Evolutionary conservation across 2,888 invertebrate species (phyloP).

Genomic region (Ochlodes sylvanus): DNA sequence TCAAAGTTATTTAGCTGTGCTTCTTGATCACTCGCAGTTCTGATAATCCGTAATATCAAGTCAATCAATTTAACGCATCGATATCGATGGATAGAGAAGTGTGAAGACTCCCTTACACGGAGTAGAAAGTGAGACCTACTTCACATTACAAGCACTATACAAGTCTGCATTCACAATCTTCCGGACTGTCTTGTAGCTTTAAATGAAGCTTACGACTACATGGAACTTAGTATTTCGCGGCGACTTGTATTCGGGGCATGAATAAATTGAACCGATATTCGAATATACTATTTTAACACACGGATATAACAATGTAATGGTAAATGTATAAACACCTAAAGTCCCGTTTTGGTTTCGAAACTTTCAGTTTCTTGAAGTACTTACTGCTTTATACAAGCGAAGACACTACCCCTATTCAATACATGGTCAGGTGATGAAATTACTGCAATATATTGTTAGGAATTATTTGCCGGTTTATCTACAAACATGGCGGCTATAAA

Average conservation of each 20-base stretch:
- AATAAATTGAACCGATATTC: constrained; percentile 1
- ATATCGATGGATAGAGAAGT: constrained; percentile 8
- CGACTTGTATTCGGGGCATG: constrained; percentile 4
- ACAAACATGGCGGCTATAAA: background rate
- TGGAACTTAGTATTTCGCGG: constrained; percentile 21
- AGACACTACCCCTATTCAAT: no score
- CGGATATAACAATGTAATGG: no score
- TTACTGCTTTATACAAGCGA: no score
- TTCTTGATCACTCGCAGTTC: background rate
- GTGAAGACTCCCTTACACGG: constrained; percentile 22
- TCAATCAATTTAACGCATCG: constrained; percentile 3
- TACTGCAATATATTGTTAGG: background rate
- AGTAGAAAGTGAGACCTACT: constrained; percentile 49
- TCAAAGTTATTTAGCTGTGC: no score
- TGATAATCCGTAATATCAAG: background rate
- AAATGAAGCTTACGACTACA: constrained; percentile 27
- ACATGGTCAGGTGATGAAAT: background rate
- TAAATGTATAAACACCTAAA: no score
- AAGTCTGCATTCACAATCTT: constrained; percentile 31
- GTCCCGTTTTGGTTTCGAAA: no score
- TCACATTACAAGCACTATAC: constrained; percentile 37
- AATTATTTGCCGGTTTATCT: background rate
- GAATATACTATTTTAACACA: background rate
- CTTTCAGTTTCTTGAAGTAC: no score
- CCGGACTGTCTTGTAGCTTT: constrained; percentile 29